These are phyloP conservation scores for Drosophila malerkotliana DNA, from an alignment of 1,140 invertebrate genomes.

Conservation along the genomic window DNA sequence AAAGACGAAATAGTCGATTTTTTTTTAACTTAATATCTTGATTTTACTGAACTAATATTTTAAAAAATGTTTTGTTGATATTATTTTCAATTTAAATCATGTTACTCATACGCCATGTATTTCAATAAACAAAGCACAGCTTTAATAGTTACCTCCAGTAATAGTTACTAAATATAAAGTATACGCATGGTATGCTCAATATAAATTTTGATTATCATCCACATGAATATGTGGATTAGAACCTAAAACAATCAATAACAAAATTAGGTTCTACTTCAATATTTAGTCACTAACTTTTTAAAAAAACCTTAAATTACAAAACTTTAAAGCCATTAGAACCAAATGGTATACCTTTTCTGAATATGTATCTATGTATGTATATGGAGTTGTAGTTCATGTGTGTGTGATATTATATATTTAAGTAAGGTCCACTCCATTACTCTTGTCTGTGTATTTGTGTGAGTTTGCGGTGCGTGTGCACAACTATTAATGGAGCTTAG, in stretches of 20 bases:
- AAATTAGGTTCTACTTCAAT: no score
- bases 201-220: not conserved
- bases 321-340: not conserved
- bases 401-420: not conserved
- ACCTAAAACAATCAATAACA: no score
- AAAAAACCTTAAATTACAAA: not conserved
- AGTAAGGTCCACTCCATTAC: constrained; percentile 13
- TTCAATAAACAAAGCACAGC: not conserved
- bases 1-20: no score
- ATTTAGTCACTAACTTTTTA: not conserved
- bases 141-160: not conserved
- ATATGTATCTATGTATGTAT: no score
- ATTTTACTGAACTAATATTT: no score
- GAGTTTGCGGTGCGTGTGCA: constrained; percentile 50
- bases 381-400: not conserved
- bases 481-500: constrained; percentile 50
- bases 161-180: not conserved
- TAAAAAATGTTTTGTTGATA: no score
- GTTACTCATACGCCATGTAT: constrained; percentile 1
- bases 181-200: not conserved
- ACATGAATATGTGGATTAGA: no score
- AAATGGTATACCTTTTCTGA: not conserved
- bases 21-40: no score
- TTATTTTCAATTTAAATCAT: not conserved
- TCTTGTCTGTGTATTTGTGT: constrained; percentile 12